Conservation (phyloP, 2,113 vertebrate genomes). For the Spermophilus dauricus region DNA sequence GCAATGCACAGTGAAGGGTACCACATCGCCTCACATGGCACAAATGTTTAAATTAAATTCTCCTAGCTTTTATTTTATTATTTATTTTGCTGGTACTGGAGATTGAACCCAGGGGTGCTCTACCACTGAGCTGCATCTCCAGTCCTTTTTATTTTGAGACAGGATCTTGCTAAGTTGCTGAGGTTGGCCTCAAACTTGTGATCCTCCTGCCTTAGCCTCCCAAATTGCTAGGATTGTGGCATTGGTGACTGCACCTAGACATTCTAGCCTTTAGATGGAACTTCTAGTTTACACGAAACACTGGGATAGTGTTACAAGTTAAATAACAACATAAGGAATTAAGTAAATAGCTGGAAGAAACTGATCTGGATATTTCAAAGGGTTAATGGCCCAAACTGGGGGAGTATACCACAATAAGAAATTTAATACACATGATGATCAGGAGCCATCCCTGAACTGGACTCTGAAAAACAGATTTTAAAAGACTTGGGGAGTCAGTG, state of each 20-base stretch:
- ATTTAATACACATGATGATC: background rate
- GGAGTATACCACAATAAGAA: background rate
- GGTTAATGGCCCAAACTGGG: background rate
- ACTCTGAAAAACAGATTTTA: constrained; percentile 41
- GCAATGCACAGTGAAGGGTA: background rate
- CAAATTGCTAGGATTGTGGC: too few species aligned
- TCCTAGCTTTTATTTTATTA: background rate
- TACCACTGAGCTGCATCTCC: too few species aligned
- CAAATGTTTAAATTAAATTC: background rate
- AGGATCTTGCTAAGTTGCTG: too few species aligned
- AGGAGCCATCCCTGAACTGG: background rate
- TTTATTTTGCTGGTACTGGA: too few species aligned
- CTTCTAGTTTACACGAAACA: constrained; percentile 39
- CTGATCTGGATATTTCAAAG: background rate
- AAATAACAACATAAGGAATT: background rate
- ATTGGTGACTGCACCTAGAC: too few species aligned
- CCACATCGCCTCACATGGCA: background rate
- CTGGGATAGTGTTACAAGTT: background rate
- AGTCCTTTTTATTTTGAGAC: too few species aligned
- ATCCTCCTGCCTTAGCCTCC: too few species aligned
- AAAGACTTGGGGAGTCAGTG: background rate
- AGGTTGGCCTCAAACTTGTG: too few species aligned
- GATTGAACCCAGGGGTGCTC: too few species aligned
- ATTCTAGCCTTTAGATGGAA: background rate
- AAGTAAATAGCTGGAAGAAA: background rate